Conservation (phyloP, 1,140 invertebrate species). For the Drosophila navojoa region DNA sequence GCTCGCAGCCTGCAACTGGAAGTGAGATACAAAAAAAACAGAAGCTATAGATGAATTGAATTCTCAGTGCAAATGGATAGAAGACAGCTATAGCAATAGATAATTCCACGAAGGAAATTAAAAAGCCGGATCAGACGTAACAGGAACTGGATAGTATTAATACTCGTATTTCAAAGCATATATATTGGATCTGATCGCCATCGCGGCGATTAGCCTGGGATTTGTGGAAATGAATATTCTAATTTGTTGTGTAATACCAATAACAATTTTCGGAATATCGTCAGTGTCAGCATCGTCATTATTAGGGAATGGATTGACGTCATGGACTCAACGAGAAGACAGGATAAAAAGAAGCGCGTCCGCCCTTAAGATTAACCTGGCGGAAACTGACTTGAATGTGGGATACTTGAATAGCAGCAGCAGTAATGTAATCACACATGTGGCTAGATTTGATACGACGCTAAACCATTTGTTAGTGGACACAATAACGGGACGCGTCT, state of each 20-base stretch:
- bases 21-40: not conserved
- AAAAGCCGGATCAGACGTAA: not conserved
- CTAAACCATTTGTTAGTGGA: conserved; percentile 95
- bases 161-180: not conserved
- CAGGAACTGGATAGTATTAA: not conserved
- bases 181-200: conserved; percentile 19
- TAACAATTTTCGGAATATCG: conserved; percentile 43
- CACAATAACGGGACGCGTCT: conserved; percentile 95
- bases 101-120: too few relatives aligned
- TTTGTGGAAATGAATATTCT: conserved; percentile 60
- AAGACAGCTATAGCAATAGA: not conserved
- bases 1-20: not conserved
- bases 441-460: conserved; percentile 71
- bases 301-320: too few relatives aligned
- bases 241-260: conserved; percentile 50
- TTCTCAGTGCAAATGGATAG: not conserved
- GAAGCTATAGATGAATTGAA: not conserved
- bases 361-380: conserved; percentile 32
- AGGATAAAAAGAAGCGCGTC: conserved; percentile 15
- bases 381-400: conserved; percentile 4
- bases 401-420: not conserved
- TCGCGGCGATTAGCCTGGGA: conserved; percentile 14
- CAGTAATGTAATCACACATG: conserved; percentile 73
- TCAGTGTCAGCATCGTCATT: conserved; percentile 7
- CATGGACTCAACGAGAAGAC: conserved; percentile 15